Base-by-base conservation (phyloP, 2,113 vertebrate genomes). In the Protobothrops mucrosquamatus region DNA sequence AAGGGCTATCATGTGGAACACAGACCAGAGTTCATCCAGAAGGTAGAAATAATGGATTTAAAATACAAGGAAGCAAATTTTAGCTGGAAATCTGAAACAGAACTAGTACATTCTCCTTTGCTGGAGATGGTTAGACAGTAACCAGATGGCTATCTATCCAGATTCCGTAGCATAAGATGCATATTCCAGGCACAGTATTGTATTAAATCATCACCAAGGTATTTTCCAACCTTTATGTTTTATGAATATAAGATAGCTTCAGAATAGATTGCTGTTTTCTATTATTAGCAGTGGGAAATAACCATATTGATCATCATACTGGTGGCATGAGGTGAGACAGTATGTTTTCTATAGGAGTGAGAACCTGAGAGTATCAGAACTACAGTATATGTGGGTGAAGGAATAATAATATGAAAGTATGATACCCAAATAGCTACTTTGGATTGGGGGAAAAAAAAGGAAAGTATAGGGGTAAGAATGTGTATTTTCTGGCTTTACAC, bases 391-490 rank as follows among this genome's bases (percentile, higher is more conserved):
- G 69, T 74, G 69, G n/a, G 14, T 34, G 69, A 34, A 2, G 34
- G n/a, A 74, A 34, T 74, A 20, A 74, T 74, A 20, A 74, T 34
- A 34, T 20, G 69, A 34, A 34, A 74, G n/a, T 34, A 74, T 74
- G n/a, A 74, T 74, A 6, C 14, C 64, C 26, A 64, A 64, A 34
- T 74, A 18, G 2, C n/a, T 34, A 34, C n/a, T 34, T n/a, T 74
- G 64, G 64, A 34, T 34, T 61, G 26, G 14, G 29, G 14, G 29
- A 0, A 0, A 4, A 4, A 4, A 6, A 5, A 34, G 29, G n/a
- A 34, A 74, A 74, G n/a, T 74, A 39, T 74, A 34, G n/a, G 64
- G 18, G 14, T 74, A 14, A 7, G 64, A 74, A 74, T 14, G 0
- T 74, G n/a, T 34, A 74, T 74, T 74, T 74, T 74, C 69, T 39